Conservation (phyloP, 2,888 invertebrate species). For the Hoplodrina blanda region DNA sequence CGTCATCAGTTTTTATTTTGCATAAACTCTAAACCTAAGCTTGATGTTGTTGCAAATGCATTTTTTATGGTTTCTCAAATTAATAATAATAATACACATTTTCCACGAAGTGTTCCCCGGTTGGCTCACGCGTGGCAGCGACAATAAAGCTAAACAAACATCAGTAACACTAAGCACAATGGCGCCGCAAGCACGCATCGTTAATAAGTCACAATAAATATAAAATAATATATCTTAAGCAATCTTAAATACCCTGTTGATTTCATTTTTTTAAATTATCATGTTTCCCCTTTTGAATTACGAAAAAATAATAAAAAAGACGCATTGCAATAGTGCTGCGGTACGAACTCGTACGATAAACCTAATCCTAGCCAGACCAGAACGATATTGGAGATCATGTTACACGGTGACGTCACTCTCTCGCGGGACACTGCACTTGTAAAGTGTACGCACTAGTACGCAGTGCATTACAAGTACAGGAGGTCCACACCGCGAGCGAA, state of each 20-base stretch:
- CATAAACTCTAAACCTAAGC: not conserved
- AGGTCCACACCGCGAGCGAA: too few relatives aligned
- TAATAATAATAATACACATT: not conserved
- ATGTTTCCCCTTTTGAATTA: constrained; percentile 77
- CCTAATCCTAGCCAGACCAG: constrained; percentile 64
- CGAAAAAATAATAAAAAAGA: constrained; percentile 69
- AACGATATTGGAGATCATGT: constrained; percentile 67
- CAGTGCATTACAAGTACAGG: too few relatives aligned
- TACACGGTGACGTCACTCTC: constrained; percentile 44
- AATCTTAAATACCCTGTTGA: constrained; percentile 91
- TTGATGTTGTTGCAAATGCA: not conserved
- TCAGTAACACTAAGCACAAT: constrained; percentile 77
- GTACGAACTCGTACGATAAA: constrained; percentile 58
- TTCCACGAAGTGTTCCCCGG: not conserved
- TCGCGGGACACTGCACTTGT: too few relatives aligned
- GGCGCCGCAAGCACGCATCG: constrained; percentile 72
- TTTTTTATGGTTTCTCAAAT: not conserved
- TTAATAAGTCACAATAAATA: constrained; percentile 84
- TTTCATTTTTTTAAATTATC: constrained; percentile 82
- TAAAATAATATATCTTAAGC: constrained; percentile 89
- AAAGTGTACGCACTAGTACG: too few relatives aligned
- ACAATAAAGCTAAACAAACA: constrained; percentile 68
- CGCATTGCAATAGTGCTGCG: constrained; percentile 65
- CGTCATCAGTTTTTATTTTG: not conserved
- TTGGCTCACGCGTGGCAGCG: constrained; percentile 43